phyloP scores from a whole-genome alignment of 2,113 vertebrate genomes.

The Machaerirhynchus nigripectus region DNA sequence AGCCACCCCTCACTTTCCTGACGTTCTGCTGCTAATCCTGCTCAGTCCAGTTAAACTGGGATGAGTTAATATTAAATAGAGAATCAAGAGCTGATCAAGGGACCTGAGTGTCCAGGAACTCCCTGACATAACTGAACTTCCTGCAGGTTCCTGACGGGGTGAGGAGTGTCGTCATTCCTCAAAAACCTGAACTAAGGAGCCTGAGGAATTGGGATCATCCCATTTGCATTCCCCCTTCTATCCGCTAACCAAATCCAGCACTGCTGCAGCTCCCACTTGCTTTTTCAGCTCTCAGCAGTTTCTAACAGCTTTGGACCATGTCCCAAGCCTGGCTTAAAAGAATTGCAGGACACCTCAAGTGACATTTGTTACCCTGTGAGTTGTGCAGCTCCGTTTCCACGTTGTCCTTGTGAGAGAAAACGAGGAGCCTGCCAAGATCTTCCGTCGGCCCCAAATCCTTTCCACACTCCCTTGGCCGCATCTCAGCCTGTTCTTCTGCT shows the following conservation, averaged over 20 bases:
- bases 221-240: background rate
- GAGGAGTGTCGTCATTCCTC: background rate
- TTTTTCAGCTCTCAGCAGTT: background rate
- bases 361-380: background rate
- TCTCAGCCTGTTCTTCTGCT: background rate
- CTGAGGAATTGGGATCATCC: background rate
- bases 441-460: fast-evolving
- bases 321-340: background rate
- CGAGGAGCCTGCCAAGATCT: fast-evolving
- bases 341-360: background rate
- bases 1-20: background rate
- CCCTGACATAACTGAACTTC: background rate
- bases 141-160: fast-evolving
- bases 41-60: background rate
- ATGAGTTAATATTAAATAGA: background rate
- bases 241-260: background rate
- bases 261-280: background rate
- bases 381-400: background rate
- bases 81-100: background rate
- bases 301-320: fast-evolving
- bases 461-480: background rate
- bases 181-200: background rate
- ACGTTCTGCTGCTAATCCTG: background rate
- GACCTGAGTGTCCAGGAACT: background rate
- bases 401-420: background rate